A percentile compares a stretch with the other conserved stretches of the same genome.
phyloP scores from a whole-genome alignment of 1,140 invertebrate genomes.

The Theocolax elegans region DNA sequence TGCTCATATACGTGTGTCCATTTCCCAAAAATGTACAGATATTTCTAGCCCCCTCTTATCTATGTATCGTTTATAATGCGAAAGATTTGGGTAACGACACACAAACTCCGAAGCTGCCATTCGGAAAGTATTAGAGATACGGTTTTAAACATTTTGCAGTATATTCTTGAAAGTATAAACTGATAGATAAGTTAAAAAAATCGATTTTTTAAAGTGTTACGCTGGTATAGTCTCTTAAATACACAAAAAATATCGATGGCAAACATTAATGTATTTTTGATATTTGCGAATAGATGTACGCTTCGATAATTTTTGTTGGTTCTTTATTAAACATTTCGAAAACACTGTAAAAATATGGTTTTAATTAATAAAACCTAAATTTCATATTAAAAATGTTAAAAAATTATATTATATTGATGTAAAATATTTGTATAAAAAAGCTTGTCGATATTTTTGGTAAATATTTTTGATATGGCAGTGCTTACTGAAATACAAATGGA shows the following conservation, averaged over 20 bases:
- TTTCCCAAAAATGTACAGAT: no score
- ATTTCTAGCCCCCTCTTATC: no score
- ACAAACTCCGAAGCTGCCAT: no score
- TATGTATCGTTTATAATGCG: no score
- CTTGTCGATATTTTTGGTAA: slow-evolving; percentile 21
- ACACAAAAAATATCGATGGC: slow-evolving; percentile 24
- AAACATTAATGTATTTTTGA: neutral
- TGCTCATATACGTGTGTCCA: neutral
- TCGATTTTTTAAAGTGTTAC: no score
- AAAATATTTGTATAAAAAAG: slow-evolving; percentile 10
- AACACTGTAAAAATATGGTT: neutral
- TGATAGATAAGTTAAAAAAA: no score
- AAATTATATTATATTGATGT: neutral
- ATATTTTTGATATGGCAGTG: slow-evolving; percentile 2
- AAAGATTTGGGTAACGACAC: no score
- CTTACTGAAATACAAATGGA: slow-evolving; percentile 37
- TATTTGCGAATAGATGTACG: neutral
- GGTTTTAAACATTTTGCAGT: no score
- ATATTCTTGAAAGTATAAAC: no score
- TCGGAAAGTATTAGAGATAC: no score
- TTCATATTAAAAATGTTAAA: neutral
- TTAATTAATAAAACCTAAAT: neutral
- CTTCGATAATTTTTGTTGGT: slow-evolving; percentile 2
- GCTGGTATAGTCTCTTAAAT: neutral
- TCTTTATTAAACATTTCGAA: neutral